A percentile compares a stretch with the other conserved stretches of the same genome.
phyloP scores from a whole-genome alignment of 2,113 vertebrate genomes.

The Rhea pennata region DNA sequence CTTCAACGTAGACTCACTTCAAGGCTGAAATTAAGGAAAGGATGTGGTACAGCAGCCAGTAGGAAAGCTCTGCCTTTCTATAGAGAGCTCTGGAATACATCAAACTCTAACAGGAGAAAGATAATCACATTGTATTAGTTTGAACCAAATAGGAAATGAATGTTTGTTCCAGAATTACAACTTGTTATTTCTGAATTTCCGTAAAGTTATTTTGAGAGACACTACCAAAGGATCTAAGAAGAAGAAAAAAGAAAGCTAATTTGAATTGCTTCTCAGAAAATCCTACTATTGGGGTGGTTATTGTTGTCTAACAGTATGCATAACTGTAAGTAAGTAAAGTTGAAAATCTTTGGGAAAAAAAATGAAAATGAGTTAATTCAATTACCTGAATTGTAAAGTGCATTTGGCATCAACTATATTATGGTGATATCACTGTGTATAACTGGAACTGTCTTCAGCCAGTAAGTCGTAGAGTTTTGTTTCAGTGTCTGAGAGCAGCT shows the following conservation, averaged over 20 bases:
- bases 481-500: neutral
- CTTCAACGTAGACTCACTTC: neutral
- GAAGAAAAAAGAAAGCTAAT: neutral
- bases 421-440: neutral
- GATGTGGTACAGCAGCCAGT: neutral
- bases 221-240: neutral
- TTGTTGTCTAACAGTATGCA: neutral
- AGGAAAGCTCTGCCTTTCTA: neutral
- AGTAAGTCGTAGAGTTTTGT: neutral
- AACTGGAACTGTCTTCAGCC: neutral
- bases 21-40: neutral
- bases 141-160: neutral
- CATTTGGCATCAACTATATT: neutral
- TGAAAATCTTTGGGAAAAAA: neutral
- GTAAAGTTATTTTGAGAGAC: neutral
- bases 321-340: neutral
- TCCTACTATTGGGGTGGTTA: neutral
- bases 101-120: neutral
- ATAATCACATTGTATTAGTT: neutral
- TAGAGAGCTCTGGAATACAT: neutral
- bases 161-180: slow-evolving; percentile 2
- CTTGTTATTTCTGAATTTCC: slow-evolving; percentile 9
- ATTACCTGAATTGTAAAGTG: neutral
- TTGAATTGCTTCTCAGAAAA: neutral
- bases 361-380: neutral